A percentile compares a stretch with the other conserved stretches of the same genome.
These are phyloP conservation scores for Piscicola geometra DNA, from an alignment of 2,888 invertebrate genomes.

Conservation along the genomic window DNA sequence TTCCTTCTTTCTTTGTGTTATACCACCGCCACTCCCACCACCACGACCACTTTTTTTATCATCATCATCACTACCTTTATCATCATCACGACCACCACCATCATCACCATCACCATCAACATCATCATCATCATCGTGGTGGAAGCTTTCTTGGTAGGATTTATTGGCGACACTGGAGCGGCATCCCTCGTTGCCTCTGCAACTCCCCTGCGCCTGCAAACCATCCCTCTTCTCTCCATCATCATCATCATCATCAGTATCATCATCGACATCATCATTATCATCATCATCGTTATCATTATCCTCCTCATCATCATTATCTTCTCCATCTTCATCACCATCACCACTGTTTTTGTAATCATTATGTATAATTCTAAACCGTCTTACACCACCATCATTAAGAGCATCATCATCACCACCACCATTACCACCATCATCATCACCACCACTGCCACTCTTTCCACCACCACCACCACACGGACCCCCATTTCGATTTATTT, in stretches of 20 bases:
- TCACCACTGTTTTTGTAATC: background rate
- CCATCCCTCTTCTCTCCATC: too few relatives aligned
- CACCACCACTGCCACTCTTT: slow-evolving; percentile 11
- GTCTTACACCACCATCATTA: too few relatives aligned
- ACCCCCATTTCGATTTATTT: slow-evolving; percentile 33
- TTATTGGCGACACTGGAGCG: too few relatives aligned
- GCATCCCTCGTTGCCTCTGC: too few relatives aligned
- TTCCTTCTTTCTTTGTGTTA: background rate
- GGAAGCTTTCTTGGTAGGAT: too few relatives aligned
- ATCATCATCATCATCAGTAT: too few relatives aligned
- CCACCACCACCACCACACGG: slow-evolving; percentile 27
- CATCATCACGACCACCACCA: background rate
- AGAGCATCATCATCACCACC: too few relatives aligned
- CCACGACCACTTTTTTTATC: background rate
- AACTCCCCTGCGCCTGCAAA: too few relatives aligned
- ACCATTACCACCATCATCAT: slow-evolving; percentile 17
- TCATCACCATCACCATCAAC: background rate
- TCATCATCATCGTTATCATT: background rate
- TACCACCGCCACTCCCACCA: background rate
- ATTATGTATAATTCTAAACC: background rate
- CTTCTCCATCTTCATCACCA: slow-evolving; percentile 7
- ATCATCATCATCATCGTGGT: slow-evolving; percentile 1
- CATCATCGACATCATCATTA: background rate
- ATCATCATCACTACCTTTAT: background rate
- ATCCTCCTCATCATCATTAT: background rate